Evolutionary conservation across 2,797 vertebrate genomes (phyloP).

Genomic region (Gallirallus australis): DNA sequence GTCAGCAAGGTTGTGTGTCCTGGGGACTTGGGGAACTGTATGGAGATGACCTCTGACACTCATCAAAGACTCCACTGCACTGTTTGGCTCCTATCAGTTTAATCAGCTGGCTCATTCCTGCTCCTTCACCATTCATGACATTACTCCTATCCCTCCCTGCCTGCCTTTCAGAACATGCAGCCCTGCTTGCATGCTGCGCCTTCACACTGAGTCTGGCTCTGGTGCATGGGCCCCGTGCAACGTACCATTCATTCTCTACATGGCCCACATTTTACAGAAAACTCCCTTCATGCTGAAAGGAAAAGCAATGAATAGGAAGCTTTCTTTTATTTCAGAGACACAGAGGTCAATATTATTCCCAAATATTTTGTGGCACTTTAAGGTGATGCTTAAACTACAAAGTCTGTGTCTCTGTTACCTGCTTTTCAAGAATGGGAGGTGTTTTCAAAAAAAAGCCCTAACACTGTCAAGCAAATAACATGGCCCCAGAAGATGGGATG

Average conservation of each 20-base stretch:
- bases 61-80: constrained; percentile 50
- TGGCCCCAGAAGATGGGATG: not conserved
- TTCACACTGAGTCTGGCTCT: not conserved
- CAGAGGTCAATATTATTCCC: not conserved
- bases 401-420: not conserved
- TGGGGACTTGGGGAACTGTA: constrained; percentile 55
- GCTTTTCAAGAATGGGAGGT: not conserved
- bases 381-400: not conserved
- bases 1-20: constrained; percentile 66
- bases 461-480: not conserved
- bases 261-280: not conserved
- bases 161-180: not conserved
- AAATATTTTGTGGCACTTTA: not conserved
- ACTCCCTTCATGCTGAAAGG: not conserved
- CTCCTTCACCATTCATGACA: constrained; percentile 26
- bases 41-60: constrained; percentile 69
- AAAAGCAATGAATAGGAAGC: not conserved
- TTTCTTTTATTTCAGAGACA: not conserved
- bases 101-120: constrained; percentile 49
- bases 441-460: fast-evolving
- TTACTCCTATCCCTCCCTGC: not conserved
- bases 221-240: not conserved
- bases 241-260: not conserved
- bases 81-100: constrained; percentile 58
- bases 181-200: not conserved